These are phyloP conservation scores for Nephrotoma appendiculata DNA, from an alignment of 2,888 invertebrate species.

Conservation along the genomic window DNA sequence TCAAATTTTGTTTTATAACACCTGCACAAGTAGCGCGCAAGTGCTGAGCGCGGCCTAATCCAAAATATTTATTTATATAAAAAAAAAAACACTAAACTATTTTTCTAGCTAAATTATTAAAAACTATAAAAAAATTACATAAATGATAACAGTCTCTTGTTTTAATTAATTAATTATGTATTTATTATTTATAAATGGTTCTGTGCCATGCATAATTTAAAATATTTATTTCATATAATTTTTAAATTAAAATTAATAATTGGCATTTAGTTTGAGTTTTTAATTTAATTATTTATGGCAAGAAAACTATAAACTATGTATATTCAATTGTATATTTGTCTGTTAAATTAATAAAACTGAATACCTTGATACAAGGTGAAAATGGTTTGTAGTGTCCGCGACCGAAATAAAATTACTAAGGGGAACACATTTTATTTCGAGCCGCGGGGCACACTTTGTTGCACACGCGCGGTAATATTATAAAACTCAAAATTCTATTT, in stretches of 20 bases:
- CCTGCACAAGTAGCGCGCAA: neutral
- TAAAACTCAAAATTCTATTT: neutral
- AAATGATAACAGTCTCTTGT: neutral
- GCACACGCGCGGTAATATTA: neutral
- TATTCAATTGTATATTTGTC: neutral
- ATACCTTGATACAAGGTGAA: neutral
- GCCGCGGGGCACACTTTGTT: neutral
- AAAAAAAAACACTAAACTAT: neutral
- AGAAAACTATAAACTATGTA: neutral
- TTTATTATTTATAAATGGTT: neutral
- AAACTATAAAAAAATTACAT: neutral
- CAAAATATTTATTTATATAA: neutral
- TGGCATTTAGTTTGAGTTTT: neutral
- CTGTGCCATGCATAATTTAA: neutral
- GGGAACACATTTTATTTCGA: neutral
- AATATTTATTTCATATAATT: neutral
- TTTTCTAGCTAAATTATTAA: neutral
- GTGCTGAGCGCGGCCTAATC: neutral
- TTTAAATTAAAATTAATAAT: neutral
- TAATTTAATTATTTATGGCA: neutral
- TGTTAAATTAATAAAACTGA: neutral
- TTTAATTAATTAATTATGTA: neutral
- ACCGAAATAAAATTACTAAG: neutral
- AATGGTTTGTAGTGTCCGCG: neutral
- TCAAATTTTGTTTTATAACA: neutral